Conservation (phyloP, 1,140 invertebrate species). For the Wasmannia auropunctata region DNA sequence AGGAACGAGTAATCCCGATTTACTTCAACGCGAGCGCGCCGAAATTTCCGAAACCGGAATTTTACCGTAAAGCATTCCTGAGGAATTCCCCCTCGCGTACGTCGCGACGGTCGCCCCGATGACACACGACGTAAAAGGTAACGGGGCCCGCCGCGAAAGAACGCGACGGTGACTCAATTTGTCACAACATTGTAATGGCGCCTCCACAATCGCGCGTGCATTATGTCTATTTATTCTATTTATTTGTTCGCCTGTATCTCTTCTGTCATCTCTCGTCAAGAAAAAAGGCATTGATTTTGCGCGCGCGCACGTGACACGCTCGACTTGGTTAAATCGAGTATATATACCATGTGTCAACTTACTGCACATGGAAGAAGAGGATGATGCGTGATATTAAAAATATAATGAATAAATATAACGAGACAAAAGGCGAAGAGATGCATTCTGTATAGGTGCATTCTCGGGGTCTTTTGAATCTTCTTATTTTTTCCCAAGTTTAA, state of each 20-base stretch:
- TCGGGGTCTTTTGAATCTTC: too few species aligned
- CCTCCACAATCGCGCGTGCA: neutral
- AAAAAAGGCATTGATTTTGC: neutral
- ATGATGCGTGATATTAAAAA: neutral
- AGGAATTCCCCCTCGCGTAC: neutral
- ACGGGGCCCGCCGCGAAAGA: neutral
- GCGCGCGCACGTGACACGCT: neutral
- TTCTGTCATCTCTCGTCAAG: neutral
- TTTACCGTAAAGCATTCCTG: too few species aligned
- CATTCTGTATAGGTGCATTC: too few species aligned
- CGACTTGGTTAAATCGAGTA: neutral
- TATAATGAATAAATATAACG: too few species aligned
- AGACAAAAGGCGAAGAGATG: too few species aligned
- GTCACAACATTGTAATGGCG: neutral
- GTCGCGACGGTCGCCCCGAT: conserved; percentile 15
- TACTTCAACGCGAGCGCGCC: neutral
- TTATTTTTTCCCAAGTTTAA: too few species aligned
- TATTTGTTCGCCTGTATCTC: neutral
- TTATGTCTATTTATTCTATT: neutral
- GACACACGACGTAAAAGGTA: conserved; percentile 42
- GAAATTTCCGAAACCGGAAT: neutral
- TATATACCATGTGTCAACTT: neutral
- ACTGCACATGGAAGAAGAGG: neutral
- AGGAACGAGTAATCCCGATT: neutral
- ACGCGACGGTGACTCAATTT: conserved; percentile 16